A percentile compares a stretch with the other conserved stretches of the same genome.
Conservation (phyloP, 2,888 invertebrate species). For the Tenthredo notha region DNA sequence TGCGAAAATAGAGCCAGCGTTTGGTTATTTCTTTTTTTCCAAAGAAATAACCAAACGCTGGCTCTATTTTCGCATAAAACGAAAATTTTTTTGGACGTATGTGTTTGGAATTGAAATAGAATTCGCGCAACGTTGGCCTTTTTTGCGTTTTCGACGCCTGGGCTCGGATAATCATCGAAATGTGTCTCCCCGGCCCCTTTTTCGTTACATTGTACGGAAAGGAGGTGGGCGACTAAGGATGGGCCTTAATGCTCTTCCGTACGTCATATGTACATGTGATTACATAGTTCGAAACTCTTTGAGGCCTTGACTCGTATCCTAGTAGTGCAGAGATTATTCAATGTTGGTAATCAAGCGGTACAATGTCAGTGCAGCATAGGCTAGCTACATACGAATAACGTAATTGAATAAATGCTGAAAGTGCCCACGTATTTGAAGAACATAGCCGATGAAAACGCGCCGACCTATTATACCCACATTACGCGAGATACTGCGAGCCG, state of each 20-base stretch:
- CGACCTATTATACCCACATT: conserved; percentile 29
- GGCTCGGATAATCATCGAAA: too few relatives aligned
- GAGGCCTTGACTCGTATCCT: conserved; percentile 27
- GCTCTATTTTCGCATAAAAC: too few relatives aligned
- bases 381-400: conserved; percentile 7
- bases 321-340: conserved; percentile 36
- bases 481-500: conserved; percentile 26
- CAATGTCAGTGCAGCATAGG: conserved; percentile 27
- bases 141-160: too few relatives aligned
- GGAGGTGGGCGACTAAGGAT: too few relatives aligned
- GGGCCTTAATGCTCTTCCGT: neutral
- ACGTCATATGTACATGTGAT: neutral
- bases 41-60: too few relatives aligned
- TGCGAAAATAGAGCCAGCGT: too few relatives aligned
- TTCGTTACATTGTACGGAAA: too few relatives aligned
- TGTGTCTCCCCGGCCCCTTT: too few relatives aligned
- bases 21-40: too few relatives aligned
- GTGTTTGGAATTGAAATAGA: too few relatives aligned
- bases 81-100: too few relatives aligned
- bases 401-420: conserved; percentile 52
- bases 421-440: conserved; percentile 20
- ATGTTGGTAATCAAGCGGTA: conserved; percentile 34
- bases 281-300: neutral
- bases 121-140: too few relatives aligned
- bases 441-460: conserved; percentile 45